These are phyloP conservation scores for Chloroclystis v-ata DNA, from an alignment of 2,888 invertebrate genomes.

Conservation along the genomic window DNA sequence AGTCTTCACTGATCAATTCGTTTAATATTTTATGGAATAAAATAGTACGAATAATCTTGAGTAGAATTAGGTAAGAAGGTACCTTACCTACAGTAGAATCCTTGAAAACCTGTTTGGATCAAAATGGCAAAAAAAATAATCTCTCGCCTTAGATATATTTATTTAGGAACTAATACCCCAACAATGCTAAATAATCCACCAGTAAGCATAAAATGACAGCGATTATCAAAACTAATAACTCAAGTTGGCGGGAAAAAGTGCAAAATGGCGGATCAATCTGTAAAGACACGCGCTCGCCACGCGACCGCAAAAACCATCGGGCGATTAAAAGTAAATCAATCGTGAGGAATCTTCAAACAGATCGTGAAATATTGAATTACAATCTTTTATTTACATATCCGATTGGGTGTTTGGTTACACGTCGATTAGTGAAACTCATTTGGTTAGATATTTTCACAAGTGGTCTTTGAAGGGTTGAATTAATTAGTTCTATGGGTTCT, in stretches of 20 bases:
- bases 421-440: constrained; percentile 52
- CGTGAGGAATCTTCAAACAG: constrained; percentile 51
- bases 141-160: not conserved
- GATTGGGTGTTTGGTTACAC: constrained; percentile 69
- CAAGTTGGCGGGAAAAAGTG: constrained; percentile 34
- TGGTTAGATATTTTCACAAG: constrained; percentile 45
- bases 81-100: too few species aligned
- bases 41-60: too few species aligned
- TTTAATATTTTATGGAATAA: too few species aligned
- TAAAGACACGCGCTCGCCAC: constrained; percentile 62
- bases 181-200: constrained; percentile 31
- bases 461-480: constrained; percentile 28
- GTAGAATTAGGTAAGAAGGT: too few species aligned
- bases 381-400: constrained; percentile 70
- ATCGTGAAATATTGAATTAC: constrained; percentile 67
- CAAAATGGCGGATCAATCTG: constrained; percentile 54
- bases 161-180: not conserved
- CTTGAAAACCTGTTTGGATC: too few species aligned
- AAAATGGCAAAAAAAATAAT: too few species aligned
- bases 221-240: constrained; percentile 46
- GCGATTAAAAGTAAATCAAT: constrained; percentile 61
- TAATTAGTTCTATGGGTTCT: not conserved
- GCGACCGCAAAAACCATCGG: constrained; percentile 42
- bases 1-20: too few species aligned
- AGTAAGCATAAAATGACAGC: constrained; percentile 48